Base-by-base conservation (phyloP, 2,797 vertebrate genomes). In the Nasua narica region DNA sequence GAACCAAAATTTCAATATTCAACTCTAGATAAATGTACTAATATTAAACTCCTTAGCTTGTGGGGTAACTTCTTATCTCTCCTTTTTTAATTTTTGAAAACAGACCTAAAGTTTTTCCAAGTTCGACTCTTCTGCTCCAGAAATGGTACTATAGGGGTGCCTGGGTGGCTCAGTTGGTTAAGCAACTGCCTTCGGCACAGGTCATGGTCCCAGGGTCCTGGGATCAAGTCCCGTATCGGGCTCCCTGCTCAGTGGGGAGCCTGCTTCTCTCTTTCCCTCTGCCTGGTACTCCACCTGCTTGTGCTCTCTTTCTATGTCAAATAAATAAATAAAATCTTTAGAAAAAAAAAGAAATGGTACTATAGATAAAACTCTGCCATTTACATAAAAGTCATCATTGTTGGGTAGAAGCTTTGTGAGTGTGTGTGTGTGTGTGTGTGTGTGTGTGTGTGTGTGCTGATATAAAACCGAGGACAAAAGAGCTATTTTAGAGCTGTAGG, bases 31-130 rank as follows among this genome's bases (percentile, higher is more conserved):
- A 74, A 91, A 35, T 72, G 29, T n/a, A 60, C 21, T 56, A 79
- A 87, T 46, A 69, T 72, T 90, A 96, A 89, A 65, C 1, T 81
- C 19, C 67, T 65, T 91, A 16, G 2, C 40, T 86, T 65, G 13
- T 29, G 13, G 16, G 40, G 46, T 70, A 56, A 87, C 62, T 67
- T 58, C 0, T 23, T 77, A 87, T 79, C 58, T 43, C 35, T 89
- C 10, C 25, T 72, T 9, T 78, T 82, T 94, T 76, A 86, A 65
- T 52, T 87, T 95, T 97, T 60, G 19, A 77, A 92, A 96, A 72
- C 13, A 78, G 14, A 87, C 92, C 62, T 86, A 46, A 29, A 43
- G 29, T 35, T 94, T 60, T 23, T 18, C 18, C 32, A 95, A 87
- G 90, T 69, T 2, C 7, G 72, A n/a, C 13, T 65, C 2, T 70